Conservation (phyloP, 2,888 invertebrate species). For the Drosophila diplacantha region DNA sequence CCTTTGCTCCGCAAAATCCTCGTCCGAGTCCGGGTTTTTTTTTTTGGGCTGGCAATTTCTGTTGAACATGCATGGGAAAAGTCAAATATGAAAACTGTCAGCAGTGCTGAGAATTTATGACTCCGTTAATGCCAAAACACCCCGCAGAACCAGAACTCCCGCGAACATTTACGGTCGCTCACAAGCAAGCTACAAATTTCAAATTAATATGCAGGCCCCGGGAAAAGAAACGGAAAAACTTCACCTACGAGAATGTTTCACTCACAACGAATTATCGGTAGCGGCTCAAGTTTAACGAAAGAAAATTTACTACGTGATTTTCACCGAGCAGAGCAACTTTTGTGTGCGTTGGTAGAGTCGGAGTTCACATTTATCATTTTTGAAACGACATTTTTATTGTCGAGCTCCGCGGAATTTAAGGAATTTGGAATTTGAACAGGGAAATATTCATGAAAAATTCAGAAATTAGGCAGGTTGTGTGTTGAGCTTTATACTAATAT, state of each 20-base stretch:
- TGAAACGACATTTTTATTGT: slow-evolving; percentile 71
- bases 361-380: slow-evolving; percentile 57
- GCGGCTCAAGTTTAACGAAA: slow-evolving; percentile 54
- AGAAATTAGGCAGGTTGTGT: background rate
- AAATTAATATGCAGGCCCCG: slow-evolving; percentile 61
- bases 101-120: slow-evolving; percentile 63
- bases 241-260: slow-evolving; percentile 42
- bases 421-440: slow-evolving; percentile 48
- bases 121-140: slow-evolving; percentile 63
- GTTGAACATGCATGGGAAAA: slow-evolving; percentile 61
- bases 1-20: background rate
- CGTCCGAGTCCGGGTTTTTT: background rate
- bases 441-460: background rate
- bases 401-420: slow-evolving; percentile 40
- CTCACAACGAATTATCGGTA: slow-evolving; percentile 63
- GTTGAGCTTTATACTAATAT: background rate
- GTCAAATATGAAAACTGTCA: slow-evolving; percentile 73
- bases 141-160: slow-evolving; percentile 15
- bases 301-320: slow-evolving; percentile 66
- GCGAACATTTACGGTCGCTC: slow-evolving; percentile 25
- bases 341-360: slow-evolving; percentile 1
- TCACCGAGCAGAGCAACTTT: slow-evolving; percentile 28
- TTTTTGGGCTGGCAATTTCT: slow-evolving; percentile 20
- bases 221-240: slow-evolving; percentile 20
- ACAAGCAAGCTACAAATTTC: slow-evolving; percentile 69